These are phyloP conservation scores for Riptortus pedestris DNA, from an alignment of 1,140 invertebrate genomes.

Conservation along the genomic window DNA sequence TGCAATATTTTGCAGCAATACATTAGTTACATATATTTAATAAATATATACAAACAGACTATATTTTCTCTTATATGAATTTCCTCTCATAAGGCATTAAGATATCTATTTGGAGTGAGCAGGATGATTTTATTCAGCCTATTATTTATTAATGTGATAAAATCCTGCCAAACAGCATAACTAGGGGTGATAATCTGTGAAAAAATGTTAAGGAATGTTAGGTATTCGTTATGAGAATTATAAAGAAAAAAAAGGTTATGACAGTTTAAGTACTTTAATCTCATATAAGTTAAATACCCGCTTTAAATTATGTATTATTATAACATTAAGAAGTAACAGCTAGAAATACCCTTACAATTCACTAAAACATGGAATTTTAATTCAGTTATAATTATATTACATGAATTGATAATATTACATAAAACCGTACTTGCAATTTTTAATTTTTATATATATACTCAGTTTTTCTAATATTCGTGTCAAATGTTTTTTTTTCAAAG, in stretches of 20 bases:
- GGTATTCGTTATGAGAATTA: too few relatives aligned
- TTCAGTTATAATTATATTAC: too few relatives aligned
- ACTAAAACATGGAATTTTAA: too few relatives aligned
- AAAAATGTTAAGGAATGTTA: too few relatives aligned
- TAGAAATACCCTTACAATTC: background rate
- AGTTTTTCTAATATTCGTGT: too few relatives aligned
- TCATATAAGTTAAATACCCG: background rate
- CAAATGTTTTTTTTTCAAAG: too few relatives aligned
- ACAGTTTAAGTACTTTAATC: background rate
- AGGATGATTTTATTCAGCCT: constrained; percentile 6
- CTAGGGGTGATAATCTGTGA: background rate
- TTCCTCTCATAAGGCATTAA: constrained; percentile 25
- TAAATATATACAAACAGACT: constrained; percentile 26
- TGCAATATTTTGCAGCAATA: constrained; percentile 20
- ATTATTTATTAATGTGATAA: constrained; percentile 6
- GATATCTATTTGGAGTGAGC: constrained; percentile 23
- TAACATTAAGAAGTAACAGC: background rate
- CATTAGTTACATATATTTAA: constrained; percentile 20
- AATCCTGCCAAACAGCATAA: constrained; percentile 16
- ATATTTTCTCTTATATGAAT: constrained; percentile 25
- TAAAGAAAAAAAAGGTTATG: too few relatives aligned
- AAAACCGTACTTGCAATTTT: too few relatives aligned
- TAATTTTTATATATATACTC: too few relatives aligned
- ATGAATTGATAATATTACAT: too few relatives aligned
- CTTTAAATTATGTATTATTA: background rate